Evolutionary conservation across 2,888 invertebrate genomes (phyloP), one percentile per base, ranked within the genome.

Genomic region (Hemicrepidius hirtus): DNA sequence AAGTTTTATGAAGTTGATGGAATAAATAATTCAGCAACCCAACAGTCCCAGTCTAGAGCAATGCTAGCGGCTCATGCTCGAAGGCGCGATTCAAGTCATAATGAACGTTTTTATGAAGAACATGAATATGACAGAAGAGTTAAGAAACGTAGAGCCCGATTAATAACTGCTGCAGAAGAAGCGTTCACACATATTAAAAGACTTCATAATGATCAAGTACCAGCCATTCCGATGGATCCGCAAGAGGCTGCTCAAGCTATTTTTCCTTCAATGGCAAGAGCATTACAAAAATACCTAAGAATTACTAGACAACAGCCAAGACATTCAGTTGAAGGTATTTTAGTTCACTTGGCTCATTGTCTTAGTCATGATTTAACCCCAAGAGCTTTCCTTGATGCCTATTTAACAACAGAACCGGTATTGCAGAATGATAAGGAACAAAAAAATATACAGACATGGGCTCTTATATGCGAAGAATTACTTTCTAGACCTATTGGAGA

Each of bases 21-120:
- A 49, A 92, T 94, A 0, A 89, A 89, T 75, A 92, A 90, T 79
- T 88, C 91, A 2, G 89, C 91, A 63, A 77, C 91, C 49, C 91
- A 92, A 76, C 88, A 94, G 68, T 93, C 92, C 70, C 94, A 94
- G 81, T 91, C 94, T 6, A 87, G 92, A 40, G 91, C 92, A 0
- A 90, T 92, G 82, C 81, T 93, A 76, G 91, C 93, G 18, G 94
- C 95, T 1, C 94, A 94, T 80, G 94, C 95, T 0, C 90, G 97
- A 13, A 90, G 97, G 28, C 91, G 97, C 79, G 95, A 96, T 79
- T 95, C 97, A 0, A 95, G 96, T 76, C 98, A 98, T 88, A 98
- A 98, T 87, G 99, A 99, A 87, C 90, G 97, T 37, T 98, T 99
- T 87, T 98, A 99, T 86, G 98, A 99, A 86, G 99, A 99, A 87